Base-by-base conservation (phyloP, 2,888 invertebrate species). In the Metalampra italica region DNA sequence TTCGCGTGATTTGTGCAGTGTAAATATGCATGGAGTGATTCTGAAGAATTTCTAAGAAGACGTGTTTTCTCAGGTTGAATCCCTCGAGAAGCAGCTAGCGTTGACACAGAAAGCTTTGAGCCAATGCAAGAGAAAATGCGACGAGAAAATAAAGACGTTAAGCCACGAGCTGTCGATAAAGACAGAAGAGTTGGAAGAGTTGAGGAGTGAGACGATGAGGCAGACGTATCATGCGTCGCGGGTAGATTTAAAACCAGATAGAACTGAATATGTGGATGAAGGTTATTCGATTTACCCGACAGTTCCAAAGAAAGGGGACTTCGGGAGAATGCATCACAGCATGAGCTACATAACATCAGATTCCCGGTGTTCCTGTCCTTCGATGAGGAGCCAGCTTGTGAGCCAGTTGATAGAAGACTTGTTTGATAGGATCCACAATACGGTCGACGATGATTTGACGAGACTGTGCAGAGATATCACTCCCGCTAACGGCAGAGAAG, bases 161-260 rank as follows among this genome's bases (percentile, higher is more conserved):
- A 90, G 90, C 55, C 91, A 92, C 64, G 92, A 93, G 61, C 71
- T 92, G 43, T 88, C 90, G 1, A 87, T 84, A 41, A 91, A 90
- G 66, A 90, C 90, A 34, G 90, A 90, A 49, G 90, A 90, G 61
- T 63, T 90, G 34, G 90, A 90, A 51, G 87, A 87, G 57, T 57
- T 91, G 57, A 75, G 87, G 46, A 86, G 86, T 46, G 86, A 86
- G 59, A 80, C 83, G 1, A 82, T 84, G 78, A 68, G 84, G 53
- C 83, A 89, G 50, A 81, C 82, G 7, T 83, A 82, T 53, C 88
- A 82, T 59, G 82, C 87, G 38, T 84, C 88, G 8, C 71, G 87
- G 29, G 75, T 87, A 36, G 89, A 90, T 45, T 53, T 89, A 30
- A 80, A 87, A 55, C 89, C 89, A 4, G 89, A 89, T 32, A 79